Percentiles rank a stretch among this genome's conserved stretches.
These are phyloP conservation scores for Arrhamphus sclerolepis DNA, from an alignment of 2,797 vertebrate species.

Conservation along the genomic window DNA sequence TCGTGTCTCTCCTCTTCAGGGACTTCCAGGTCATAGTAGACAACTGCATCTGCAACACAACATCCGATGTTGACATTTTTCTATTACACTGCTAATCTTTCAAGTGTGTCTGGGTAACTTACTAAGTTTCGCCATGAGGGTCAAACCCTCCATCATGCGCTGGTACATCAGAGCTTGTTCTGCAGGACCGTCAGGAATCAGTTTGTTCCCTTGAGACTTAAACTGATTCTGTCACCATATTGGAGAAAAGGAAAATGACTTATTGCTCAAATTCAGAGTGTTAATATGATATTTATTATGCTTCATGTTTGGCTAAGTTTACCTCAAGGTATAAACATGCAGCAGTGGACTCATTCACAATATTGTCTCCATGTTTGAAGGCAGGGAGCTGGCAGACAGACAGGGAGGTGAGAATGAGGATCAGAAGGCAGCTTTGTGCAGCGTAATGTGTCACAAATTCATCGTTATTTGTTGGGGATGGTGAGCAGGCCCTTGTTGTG, in stretches of 20 bases:
- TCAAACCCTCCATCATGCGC: slow-evolving; percentile 64
- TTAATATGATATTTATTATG: not conserved
- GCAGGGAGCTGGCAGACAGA: slow-evolving; percentile 62
- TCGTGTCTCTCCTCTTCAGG: slow-evolving; percentile 76
- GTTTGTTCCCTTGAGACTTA: slow-evolving; percentile 65
- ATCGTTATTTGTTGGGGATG: not conserved
- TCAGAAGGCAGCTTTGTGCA: not conserved
- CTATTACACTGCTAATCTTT: too few species aligned
- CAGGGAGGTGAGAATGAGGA: not conserved
- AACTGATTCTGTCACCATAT: slow-evolving; percentile 60
- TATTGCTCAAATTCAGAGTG: not conserved
- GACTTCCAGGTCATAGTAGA: slow-evolving; percentile 63
- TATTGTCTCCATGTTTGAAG: slow-evolving; percentile 69
- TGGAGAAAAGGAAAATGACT: not conserved
- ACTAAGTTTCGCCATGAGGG: slow-evolving; percentile 68
- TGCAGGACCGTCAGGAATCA: slow-evolving; percentile 58
- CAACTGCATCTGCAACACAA: slow-evolving; percentile 33
- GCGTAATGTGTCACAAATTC: not conserved
- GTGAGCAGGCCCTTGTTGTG: too few species aligned
- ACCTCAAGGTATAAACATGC: slow-evolving; percentile 78
- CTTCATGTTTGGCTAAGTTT: slow-evolving; percentile 15
- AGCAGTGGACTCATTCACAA: slow-evolving; percentile 69
- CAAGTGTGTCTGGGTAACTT: slow-evolving; percentile 6
- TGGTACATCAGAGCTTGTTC: slow-evolving; percentile 70
- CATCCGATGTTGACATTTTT: not conserved